Evolutionary conservation across 2,113 vertebrate species (phyloP).

Genomic region (Mohoua ochrocephala): DNA sequence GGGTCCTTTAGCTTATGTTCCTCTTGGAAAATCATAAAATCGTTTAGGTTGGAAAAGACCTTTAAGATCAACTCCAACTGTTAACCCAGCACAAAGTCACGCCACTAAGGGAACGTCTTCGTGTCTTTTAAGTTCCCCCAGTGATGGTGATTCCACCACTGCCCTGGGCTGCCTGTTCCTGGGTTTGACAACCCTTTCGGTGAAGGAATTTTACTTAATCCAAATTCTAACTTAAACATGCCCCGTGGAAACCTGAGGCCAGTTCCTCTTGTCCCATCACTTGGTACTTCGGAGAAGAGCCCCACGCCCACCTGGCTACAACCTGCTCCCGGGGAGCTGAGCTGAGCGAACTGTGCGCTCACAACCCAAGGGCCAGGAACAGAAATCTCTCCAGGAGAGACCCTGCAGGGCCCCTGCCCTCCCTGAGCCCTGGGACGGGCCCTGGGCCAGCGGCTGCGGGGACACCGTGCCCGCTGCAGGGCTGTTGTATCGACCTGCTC

Average conservation of each 20-base stretch:
- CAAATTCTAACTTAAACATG: neutral
- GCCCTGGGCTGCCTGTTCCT: neutral
- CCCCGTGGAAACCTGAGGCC: neutral
- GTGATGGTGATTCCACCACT: neutral
- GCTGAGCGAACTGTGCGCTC: neutral
- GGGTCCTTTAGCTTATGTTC: neutral
- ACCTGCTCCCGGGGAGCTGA: neutral
- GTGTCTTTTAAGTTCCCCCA: no score
- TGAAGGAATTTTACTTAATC: neutral
- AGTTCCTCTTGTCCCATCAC: neutral
- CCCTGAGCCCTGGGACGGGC: neutral
- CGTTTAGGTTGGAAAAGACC: neutral
- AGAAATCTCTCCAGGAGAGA: neutral
- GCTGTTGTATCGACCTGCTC: accelerated
- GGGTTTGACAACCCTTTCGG: neutral
- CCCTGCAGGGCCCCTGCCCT: neutral
- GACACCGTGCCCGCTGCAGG: accelerated
- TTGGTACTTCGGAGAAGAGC: neutral
- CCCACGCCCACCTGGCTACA: no score
- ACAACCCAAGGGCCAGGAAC: neutral
- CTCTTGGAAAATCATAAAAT: neutral
- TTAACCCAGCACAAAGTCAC: neutral
- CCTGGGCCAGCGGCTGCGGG: neutral
- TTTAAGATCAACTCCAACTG: neutral
- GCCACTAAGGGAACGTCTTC: accelerated